A percentile compares a stretch with the other conserved stretches of the same genome.
phyloP scores from a whole-genome alignment of 2,888 invertebrate genomes.

The Cheilosia grossa region DNA sequence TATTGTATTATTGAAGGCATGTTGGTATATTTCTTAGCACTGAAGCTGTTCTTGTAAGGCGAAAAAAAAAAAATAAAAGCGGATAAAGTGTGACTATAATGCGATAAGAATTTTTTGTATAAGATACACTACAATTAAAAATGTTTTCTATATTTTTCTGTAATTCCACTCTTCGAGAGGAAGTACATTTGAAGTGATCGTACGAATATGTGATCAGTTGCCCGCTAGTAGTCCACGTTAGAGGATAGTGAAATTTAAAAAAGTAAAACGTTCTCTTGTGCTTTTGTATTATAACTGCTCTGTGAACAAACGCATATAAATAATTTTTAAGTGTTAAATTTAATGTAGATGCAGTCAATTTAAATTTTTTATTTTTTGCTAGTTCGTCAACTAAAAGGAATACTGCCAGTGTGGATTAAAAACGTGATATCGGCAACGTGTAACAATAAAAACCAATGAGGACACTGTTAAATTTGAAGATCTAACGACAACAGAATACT shows the following conservation, averaged over 20 bases:
- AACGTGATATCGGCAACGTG: conserved; percentile 12
- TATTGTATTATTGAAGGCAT: conserved; percentile 1
- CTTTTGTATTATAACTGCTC: neutral
- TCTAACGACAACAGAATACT: conserved; percentile 5
- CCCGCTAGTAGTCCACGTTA: conserved; percentile 80
- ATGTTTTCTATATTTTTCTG: conserved; percentile 52
- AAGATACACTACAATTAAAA: conserved; percentile 55
- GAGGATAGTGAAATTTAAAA: conserved; percentile 77
- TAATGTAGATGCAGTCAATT: neutral
- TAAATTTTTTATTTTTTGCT: conserved; percentile 4
- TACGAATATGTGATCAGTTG: conserved; percentile 80
- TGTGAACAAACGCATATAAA: conserved; percentile 1
- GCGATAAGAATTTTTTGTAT: conserved; percentile 61
- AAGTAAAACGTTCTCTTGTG: conserved; percentile 18
- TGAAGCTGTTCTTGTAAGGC: conserved; percentile 35
- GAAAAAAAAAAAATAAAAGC: conserved; percentile 37
- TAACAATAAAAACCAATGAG: conserved; percentile 15
- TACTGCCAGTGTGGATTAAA: conserved; percentile 21
- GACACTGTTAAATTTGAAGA: conserved; percentile 19
- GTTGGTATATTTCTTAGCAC: conserved; percentile 12
- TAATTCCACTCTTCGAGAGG: conserved; percentile 58
- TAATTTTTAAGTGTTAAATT: conserved; percentile 6
- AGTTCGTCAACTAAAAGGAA: conserved; percentile 7
- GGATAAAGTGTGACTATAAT: conserved; percentile 61
- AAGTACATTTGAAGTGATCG: conserved; percentile 77